Conservation (phyloP, 2,797 vertebrate genomes). For the Halcyon chelicuti region DNA sequence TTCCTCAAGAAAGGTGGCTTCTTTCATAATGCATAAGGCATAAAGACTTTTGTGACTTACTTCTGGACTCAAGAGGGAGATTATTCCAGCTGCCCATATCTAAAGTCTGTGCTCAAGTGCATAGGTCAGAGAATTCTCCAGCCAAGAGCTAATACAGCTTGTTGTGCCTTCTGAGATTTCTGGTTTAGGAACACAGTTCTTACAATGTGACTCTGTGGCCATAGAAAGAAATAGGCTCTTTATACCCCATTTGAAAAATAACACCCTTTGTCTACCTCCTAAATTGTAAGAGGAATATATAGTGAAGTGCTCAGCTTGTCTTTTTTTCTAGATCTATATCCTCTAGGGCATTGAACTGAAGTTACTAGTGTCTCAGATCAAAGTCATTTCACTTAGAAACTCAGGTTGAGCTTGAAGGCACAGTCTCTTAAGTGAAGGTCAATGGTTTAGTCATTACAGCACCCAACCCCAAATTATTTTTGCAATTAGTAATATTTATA, state of each 20-base stretch:
- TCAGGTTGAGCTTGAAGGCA: slow-evolving; percentile 68
- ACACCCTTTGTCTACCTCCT: slow-evolving; percentile 14
- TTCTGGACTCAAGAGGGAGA: slow-evolving; percentile 46
- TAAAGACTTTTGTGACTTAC: slow-evolving; percentile 50
- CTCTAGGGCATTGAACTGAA: slow-evolving; percentile 72
- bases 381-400: slow-evolving; percentile 72
- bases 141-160: slow-evolving; percentile 48
- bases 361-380: slow-evolving; percentile 73
- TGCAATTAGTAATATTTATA: slow-evolving; percentile 79
- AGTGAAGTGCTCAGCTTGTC: slow-evolving; percentile 31
- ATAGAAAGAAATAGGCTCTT: slow-evolving; percentile 28
- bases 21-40: slow-evolving; percentile 49
- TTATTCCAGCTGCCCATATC: slow-evolving; percentile 19
- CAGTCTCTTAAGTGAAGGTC: slow-evolving; percentile 72
- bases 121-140: slow-evolving; percentile 51
- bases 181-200: slow-evolving; percentile 37
- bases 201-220: slow-evolving; percentile 23
- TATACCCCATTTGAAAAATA: slow-evolving; percentile 46
- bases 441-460: slow-evolving; percentile 73
- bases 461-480: slow-evolving; percentile 73
- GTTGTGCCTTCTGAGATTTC: slow-evolving; percentile 27
- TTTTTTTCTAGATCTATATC: slow-evolving; percentile 60
- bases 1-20: slow-evolving; percentile 46
- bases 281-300: slow-evolving; percentile 41
- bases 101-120: slow-evolving; percentile 47